phyloP scores from a whole-genome alignment of 2,888 invertebrate species.

The Bembecia ichneumoniformis region DNA sequence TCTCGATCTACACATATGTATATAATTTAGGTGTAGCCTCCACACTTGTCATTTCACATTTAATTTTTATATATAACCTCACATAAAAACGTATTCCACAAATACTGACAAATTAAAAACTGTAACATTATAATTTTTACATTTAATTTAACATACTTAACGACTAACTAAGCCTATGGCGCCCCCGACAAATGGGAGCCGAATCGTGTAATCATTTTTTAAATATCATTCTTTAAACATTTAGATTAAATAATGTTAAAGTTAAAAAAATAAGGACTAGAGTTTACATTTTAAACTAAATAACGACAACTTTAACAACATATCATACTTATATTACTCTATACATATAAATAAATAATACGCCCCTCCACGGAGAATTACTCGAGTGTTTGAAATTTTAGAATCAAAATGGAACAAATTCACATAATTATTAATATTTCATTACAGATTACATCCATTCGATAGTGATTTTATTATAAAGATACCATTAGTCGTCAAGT shows the following conservation, averaged over 20 bases:
- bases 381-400: too few species aligned
- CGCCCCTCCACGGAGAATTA: too few species aligned
- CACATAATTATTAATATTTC: too few species aligned
- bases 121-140: constrained; percentile 41
- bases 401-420: too few species aligned
- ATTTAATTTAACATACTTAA: constrained; percentile 61
- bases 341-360: too few species aligned
- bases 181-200: constrained; percentile 37
- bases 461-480: too few species aligned
- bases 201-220: constrained; percentile 51
- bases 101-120: constrained; percentile 71
- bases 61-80: constrained; percentile 37
- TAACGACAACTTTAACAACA: constrained; percentile 64
- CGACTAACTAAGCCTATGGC: constrained; percentile 61
- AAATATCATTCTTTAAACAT: constrained; percentile 69
- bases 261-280: constrained; percentile 73
- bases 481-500: too few species aligned
- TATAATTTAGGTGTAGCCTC: constrained; percentile 1
- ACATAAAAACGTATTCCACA: constrained; percentile 58
- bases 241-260: constrained; percentile 58
- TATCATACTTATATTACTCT: constrained; percentile 20
- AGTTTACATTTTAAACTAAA: constrained; percentile 74
- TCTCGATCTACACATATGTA: constrained; percentile 13
- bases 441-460: too few species aligned
- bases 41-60: constrained; percentile 23